Evolutionary conservation across 37 sponge, comb jelly and placozoan genomes (phyloP).

Genomic region (Petrosia ficiformis): DNA sequence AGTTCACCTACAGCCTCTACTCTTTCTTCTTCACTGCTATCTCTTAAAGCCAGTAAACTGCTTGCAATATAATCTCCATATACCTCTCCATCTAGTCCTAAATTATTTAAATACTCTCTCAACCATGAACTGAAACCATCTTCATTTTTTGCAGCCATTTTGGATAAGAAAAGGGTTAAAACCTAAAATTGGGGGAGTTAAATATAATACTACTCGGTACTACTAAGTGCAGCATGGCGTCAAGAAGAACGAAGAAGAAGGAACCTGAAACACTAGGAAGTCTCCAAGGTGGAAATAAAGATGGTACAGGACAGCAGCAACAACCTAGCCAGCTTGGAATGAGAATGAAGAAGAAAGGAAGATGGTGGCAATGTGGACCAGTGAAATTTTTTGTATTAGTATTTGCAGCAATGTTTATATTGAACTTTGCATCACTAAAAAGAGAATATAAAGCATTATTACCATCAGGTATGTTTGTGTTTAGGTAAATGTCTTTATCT

Average conservation of each 20-base stretch:
- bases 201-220: too few relatives aligned
- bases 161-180: too few relatives aligned
- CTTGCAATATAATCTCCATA: too few relatives aligned
- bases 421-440: slow-evolving; percentile 63
- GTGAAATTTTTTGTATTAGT: slow-evolving; percentile 20
- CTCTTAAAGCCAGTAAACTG: too few relatives aligned
- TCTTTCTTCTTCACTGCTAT: too few relatives aligned
- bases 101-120: too few relatives aligned
- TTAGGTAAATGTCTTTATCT: too few relatives aligned
- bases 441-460: slow-evolving; percentile 28
- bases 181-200: too few relatives aligned
- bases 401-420: slow-evolving; percentile 24
- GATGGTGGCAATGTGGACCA: not conserved
- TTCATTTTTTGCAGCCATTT: too few relatives aligned
- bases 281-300: not conserved
- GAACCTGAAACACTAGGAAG: not conserved
- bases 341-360: not conserved
- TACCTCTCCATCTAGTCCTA: too few relatives aligned
- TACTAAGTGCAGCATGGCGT: not conserved
- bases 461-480: slow-evolving; percentile 40
- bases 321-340: not conserved
- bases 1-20: too few relatives aligned
- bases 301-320: not conserved
- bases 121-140: too few relatives aligned
- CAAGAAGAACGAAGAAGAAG: not conserved